Conservation (phyloP, 2,797 vertebrate species). For the Carapus acus region DNA sequence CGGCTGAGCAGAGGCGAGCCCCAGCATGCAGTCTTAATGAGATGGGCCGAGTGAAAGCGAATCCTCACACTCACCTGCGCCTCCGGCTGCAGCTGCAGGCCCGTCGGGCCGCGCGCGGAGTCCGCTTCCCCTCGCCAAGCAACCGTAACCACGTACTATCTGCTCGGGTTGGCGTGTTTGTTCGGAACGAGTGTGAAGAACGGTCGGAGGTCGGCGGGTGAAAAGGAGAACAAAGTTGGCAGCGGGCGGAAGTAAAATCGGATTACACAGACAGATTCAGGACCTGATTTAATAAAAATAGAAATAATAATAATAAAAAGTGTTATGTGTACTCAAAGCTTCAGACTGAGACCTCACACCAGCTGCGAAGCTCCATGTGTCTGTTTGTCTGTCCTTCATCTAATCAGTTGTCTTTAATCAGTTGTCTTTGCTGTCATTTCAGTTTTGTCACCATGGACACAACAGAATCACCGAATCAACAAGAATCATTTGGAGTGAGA, state of each 20-base stretch:
- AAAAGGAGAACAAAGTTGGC: neutral
- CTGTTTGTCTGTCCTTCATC: no score
- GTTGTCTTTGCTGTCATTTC: slow-evolving; percentile 19
- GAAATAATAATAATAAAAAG: no score
- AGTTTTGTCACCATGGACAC: slow-evolving; percentile 34
- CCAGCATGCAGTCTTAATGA: slow-evolving; percentile 58
- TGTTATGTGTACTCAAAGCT: no score
- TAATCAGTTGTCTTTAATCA: no score
- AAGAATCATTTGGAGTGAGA: slow-evolving; percentile 42
- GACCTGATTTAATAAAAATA: no score
- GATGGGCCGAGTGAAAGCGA: slow-evolving; percentile 41
- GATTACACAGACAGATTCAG: no score
- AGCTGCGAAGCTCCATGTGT: no score
- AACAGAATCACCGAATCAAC: slow-evolving; percentile 19
- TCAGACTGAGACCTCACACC: no score
- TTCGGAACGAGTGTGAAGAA: neutral
- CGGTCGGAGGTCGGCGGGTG: neutral
- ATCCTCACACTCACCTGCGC: slow-evolving; percentile 31
- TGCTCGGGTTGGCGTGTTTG: neutral
- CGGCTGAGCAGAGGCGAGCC: slow-evolving; percentile 39
- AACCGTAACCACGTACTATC: neutral
- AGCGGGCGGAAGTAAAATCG: no score
- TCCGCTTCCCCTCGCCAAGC: slow-evolving; percentile 2
- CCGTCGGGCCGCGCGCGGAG: slow-evolving; percentile 12
- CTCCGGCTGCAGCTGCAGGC: slow-evolving; percentile 17